Percentiles rank a stretch among this genome's conserved stretches.
Conservation (phyloP, 1,140 invertebrate genomes). For the Coelopa frigida region DNA sequence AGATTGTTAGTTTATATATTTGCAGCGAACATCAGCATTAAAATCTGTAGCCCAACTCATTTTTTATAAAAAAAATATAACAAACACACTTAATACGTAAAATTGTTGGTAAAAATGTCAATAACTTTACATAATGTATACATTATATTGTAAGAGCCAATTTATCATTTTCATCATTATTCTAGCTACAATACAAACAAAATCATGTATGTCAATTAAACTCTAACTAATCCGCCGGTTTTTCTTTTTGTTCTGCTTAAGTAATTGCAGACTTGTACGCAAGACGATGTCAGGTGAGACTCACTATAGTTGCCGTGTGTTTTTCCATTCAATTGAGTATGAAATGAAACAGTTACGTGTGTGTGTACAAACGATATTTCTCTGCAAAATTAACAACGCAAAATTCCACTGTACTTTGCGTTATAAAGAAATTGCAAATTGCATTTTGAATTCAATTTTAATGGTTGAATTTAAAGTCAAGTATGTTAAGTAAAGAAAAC, state of each 20-base stretch:
- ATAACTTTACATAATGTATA: conserved; percentile 17
- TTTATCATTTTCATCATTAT: neutral
- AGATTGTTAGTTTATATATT: neutral
- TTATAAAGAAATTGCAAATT: no score
- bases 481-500: no score
- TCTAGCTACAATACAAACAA: neutral
- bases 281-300: conserved; percentile 9
- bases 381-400: no score
- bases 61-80: neutral
- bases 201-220: conserved; percentile 4
- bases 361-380: no score
- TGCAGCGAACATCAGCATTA: no score
- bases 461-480: no score
- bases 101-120: neutral
- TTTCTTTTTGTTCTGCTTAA: conserved; percentile 44
- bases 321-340: no score
- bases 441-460: no score
- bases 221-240: conserved; percentile 21
- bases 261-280: conserved; percentile 37
- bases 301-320: no score
- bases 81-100: neutral
- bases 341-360: no score
- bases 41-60: conserved; percentile 1
- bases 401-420: no score
- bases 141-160: conserved; percentile 5